Conservation (phyloP, 2,888 invertebrate species). For the Tetrapedia diversipes region DNA sequence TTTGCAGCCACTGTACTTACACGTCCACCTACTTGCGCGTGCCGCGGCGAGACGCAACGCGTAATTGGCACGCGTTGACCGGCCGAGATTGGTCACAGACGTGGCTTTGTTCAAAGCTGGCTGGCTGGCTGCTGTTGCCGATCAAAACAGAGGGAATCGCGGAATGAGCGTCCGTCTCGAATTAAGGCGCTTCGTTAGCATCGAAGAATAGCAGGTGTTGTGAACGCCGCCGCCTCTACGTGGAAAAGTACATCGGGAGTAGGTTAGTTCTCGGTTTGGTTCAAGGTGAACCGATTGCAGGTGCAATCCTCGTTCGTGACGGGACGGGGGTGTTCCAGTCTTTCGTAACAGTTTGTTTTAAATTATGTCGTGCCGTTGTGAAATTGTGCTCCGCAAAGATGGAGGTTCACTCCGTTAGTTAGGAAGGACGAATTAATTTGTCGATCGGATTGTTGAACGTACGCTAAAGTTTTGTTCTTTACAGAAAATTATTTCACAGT, state of each 20-base stretch:
- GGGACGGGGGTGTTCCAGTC: constrained; percentile 8
- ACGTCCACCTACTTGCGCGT: constrained; percentile 58
- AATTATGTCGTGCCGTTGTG: not conserved
- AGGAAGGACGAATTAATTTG: too few species aligned
- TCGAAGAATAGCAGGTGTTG: constrained; percentile 64
- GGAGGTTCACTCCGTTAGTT: too few species aligned
- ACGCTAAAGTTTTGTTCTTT: too few species aligned
- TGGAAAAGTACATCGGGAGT: constrained; percentile 48
- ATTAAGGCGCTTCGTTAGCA: constrained; percentile 57
- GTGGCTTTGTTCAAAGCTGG: constrained; percentile 65
- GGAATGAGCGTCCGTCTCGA: constrained; percentile 32
- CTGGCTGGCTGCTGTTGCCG: too few species aligned
- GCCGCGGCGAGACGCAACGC: constrained; percentile 49
- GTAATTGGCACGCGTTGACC: constrained; percentile 66
- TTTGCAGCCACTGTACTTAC: too few species aligned
- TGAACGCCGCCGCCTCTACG: constrained; percentile 26
- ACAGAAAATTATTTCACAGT: too few species aligned
- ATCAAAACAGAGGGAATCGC: constrained; percentile 46
- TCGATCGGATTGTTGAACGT: too few species aligned
- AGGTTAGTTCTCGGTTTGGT: constrained; percentile 44
- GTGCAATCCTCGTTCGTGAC: constrained; percentile 12
- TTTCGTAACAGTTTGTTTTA: constrained; percentile 8
- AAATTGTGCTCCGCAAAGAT: too few species aligned
- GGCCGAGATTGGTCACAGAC: constrained; percentile 62
- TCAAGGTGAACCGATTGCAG: constrained; percentile 50